Evolutionary conservation across 37 sponge, comb jelly and placozoan genomes (phyloP).

Genomic region (Tethya wilhelma): DNA sequence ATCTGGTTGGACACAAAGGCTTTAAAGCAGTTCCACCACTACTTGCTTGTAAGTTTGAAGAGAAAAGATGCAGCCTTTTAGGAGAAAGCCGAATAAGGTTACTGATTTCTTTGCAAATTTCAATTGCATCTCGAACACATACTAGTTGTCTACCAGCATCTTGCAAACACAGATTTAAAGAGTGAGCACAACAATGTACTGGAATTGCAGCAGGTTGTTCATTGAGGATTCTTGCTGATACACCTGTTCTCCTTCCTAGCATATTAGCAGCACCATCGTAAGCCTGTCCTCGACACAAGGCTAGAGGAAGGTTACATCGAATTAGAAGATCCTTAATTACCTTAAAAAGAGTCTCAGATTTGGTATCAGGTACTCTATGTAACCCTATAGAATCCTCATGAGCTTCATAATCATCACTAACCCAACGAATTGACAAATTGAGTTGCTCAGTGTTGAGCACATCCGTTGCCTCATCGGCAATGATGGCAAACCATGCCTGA

Average conservation of each 20-base stretch:
- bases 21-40: constrained; percentile 26
- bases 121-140: constrained; percentile 49
- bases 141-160: background rate
- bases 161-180: constrained; percentile 34
- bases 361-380: constrained; percentile 60
- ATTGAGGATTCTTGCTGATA: constrained; percentile 13
- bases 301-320: constrained; percentile 39
- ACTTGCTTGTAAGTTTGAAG: constrained; percentile 15
- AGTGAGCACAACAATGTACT: constrained; percentile 51
- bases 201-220: constrained; percentile 47
- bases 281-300: constrained; percentile 54
- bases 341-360: constrained; percentile 30
- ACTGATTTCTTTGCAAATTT: constrained; percentile 38
- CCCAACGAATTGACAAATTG: constrained; percentile 63
- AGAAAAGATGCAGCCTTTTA: constrained; percentile 42
- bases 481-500: constrained; percentile 50
- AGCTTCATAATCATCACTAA: constrained; percentile 32
- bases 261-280: constrained; percentile 73
- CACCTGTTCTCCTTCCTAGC: constrained; percentile 51
- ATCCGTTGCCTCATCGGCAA: constrained; percentile 73
- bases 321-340: constrained; percentile 42
- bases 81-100: constrained; percentile 44
- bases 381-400: constrained; percentile 55
- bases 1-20: constrained; percentile 63
- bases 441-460: constrained; percentile 49